Evolutionary conservation across 2,113 vertebrate genomes (phyloP), one percentile per base, ranked within the genome.

Genomic region (Struthidea cinerea): DNA sequence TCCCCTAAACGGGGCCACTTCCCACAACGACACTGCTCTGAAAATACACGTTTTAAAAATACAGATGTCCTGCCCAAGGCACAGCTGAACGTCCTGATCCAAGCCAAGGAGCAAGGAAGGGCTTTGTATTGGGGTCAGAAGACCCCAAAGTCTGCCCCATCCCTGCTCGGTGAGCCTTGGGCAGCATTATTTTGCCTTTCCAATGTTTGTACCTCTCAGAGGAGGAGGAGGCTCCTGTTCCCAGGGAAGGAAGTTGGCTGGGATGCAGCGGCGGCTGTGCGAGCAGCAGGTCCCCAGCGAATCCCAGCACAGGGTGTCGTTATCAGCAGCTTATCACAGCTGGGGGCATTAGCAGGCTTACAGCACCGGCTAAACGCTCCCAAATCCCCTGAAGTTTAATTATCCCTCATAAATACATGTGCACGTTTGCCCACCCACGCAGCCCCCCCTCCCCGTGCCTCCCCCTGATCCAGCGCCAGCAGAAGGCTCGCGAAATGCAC

Each of bases 381-480:
- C 91, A 96, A 97, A 97, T 96, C 95, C 95, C 94, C 95, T 75
- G 37, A 93, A 91, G 97, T 96, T 97, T 97, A 94, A 97, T 97
- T 96, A 97, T 94, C 89, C 90, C 69, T 91, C 87, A 86, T 47
- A 93, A 97, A 96, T 71, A 86, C 92, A 94, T 41, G 90, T 64
- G 81, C 89, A 90, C 4, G 35, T 76, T 60, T 32, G 35, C 75
- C 89, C 89, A 80, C 90, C 79, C 75, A 88, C 88, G 27, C 84
- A 41, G 61, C 42, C 76, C 27, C 64, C 67, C 50, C 52, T 69
- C 52, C 49, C 17, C 1, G 23, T 32, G 1, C 35, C 49, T 65
- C 61, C 70, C 78, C 65, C 61, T 2, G 16, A 37, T 39, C 69
- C 94, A 71, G 81, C 33, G 1, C 53, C 33, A 16, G 65, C 1